phyloP scores from a whole-genome alignment of 2,888 invertebrate genomes.

The Heliconius ismenius region DNA sequence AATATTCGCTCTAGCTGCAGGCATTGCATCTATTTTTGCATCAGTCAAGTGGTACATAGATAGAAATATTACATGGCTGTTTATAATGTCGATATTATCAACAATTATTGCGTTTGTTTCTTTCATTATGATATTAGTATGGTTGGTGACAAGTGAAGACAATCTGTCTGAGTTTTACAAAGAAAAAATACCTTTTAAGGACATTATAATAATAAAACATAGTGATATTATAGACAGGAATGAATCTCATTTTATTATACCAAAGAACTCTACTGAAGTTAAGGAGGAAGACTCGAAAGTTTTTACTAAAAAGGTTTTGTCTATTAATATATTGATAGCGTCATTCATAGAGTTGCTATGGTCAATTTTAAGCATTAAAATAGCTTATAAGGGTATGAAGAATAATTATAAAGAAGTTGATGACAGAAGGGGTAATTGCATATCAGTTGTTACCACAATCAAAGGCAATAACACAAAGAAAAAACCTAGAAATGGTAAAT shows the following conservation, averaged over 20 bases:
- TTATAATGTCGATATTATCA: conserved; percentile 80
- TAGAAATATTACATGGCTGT: conserved; percentile 84
- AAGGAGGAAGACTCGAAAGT: conserved; percentile 56
- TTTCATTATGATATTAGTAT: conserved; percentile 68
- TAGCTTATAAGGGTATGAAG: conserved; percentile 84
- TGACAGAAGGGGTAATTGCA: conserved; percentile 73
- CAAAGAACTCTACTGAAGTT: conserved; percentile 53
- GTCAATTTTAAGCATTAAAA: conserved; percentile 82
- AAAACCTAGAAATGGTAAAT: conserved; percentile 66
- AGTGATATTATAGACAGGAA: conserved; percentile 64
- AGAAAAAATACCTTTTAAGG: conserved; percentile 68
- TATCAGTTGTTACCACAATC: conserved; percentile 80
- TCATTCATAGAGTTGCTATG: conserved; percentile 82
- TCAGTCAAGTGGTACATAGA: conserved; percentile 86
- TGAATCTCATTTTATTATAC: conserved; percentile 68
- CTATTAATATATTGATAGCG: conserved; percentile 83
- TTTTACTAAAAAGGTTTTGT: conserved; percentile 75
- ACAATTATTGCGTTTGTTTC: conserved; percentile 74
- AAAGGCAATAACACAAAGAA: conserved; percentile 78
- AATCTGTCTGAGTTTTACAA: conserved; percentile 70
- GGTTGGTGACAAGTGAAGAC: conserved; percentile 68
- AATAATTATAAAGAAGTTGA: conserved; percentile 82
- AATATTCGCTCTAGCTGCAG: conserved; percentile 76
- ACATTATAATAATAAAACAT: conserved; percentile 66
- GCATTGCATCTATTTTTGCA: conserved; percentile 81